Evolutionary conservation across 2,888 invertebrate species (phyloP).

Genomic region (Octodonta nipae): DNA sequence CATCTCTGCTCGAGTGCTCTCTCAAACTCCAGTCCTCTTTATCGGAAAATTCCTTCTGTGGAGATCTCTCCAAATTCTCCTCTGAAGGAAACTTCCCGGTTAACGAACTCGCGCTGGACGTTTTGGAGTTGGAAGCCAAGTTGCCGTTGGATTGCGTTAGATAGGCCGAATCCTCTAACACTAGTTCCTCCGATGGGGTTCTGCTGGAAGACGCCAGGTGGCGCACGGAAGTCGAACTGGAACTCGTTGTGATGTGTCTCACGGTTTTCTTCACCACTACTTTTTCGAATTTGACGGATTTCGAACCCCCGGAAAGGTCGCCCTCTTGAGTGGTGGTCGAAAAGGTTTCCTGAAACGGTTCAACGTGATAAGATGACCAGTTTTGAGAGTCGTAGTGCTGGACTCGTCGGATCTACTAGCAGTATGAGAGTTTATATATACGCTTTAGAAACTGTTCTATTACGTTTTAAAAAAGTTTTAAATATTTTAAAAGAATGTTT

Average conservation of each 20-base stretch:
- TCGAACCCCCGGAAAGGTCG: constrained; percentile 47
- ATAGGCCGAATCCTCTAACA: constrained; percentile 45
- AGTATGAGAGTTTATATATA: too few relatives aligned
- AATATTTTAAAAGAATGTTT: too few relatives aligned
- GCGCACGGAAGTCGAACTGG: constrained; percentile 21
- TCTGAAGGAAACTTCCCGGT: constrained; percentile 40
- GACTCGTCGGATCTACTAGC: too few relatives aligned
- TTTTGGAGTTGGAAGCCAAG: constrained; percentile 35
- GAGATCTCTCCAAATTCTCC: constrained; percentile 39
- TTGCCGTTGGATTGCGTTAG: constrained; percentile 40
- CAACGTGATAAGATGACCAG: too few relatives aligned
- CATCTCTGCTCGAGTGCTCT: constrained; percentile 26
- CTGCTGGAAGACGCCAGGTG: constrained; percentile 27
- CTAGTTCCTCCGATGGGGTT: constrained; percentile 40
- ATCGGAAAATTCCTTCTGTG: constrained; percentile 19
- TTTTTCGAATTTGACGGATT: constrained; percentile 59
- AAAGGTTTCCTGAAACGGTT: constrained; percentile 37
- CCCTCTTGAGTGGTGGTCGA: constrained; percentile 48
- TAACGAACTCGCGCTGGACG: constrained; percentile 37
- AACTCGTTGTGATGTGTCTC: constrained; percentile 39
- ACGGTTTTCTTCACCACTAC: constrained; percentile 52
- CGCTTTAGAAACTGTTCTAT: too few relatives aligned
- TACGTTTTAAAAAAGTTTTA: too few relatives aligned
- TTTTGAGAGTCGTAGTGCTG: not conserved
- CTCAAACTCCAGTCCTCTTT: too few relatives aligned